Conservation (phyloP, 2,888 invertebrate genomes). For the Dicyrtomina minuta region DNA sequence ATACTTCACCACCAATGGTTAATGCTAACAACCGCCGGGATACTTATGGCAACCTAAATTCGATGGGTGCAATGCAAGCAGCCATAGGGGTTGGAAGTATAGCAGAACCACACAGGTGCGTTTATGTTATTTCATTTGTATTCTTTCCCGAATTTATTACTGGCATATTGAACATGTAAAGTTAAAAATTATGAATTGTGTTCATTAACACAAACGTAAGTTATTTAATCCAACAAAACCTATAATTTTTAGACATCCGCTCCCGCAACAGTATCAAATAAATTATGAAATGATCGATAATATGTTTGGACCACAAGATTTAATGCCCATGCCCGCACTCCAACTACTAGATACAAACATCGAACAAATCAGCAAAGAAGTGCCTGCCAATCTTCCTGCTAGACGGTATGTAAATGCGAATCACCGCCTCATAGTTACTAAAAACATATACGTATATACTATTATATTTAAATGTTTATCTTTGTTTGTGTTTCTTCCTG, state of each 20-base stretch:
- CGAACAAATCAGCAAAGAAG: constrained; percentile 39
- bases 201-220: too few relatives aligned
- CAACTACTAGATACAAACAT: constrained; percentile 49
- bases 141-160: too few relatives aligned
- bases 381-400: constrained; percentile 33
- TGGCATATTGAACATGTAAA: too few relatives aligned
- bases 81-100: constrained; percentile 19
- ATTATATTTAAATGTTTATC: too few relatives aligned
- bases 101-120: constrained; percentile 13
- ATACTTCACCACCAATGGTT: constrained; percentile 21
- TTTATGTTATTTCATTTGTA: not conserved
- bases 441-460: too few relatives aligned
- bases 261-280: constrained; percentile 50
- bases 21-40: constrained; percentile 26
- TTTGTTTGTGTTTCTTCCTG: too few relatives aligned
- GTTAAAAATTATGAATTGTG: not conserved
- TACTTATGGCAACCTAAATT: constrained; percentile 28
- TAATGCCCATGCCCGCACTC: constrained; percentile 45
- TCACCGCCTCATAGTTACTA: too few relatives aligned
- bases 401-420: constrained; percentile 35
- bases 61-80: constrained; percentile 18
- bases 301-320: constrained; percentile 44
- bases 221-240: too few relatives aligned
- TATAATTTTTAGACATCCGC: constrained; percentile 15
- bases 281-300: constrained; percentile 50